Evolutionary conservation across 2,113 vertebrate species (phyloP).

Genomic region (Morone chrysops): DNA sequence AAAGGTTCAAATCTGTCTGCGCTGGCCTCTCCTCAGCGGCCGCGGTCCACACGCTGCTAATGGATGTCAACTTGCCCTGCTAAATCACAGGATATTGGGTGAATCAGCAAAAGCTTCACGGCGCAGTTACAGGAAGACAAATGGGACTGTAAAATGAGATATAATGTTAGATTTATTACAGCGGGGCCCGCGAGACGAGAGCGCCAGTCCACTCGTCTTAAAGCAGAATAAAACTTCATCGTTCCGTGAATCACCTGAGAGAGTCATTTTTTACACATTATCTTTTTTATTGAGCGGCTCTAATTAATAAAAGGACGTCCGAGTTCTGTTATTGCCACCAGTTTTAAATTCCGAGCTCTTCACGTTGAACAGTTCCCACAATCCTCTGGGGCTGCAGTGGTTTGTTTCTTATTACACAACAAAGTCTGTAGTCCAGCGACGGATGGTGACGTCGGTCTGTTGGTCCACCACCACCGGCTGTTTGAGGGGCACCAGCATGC

Average conservation of each 20-base stretch:
- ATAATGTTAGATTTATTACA: slow-evolving; percentile 38
- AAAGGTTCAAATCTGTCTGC: slow-evolving; percentile 8
- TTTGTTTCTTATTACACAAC: too few species aligned
- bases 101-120: slow-evolving; percentile 42
- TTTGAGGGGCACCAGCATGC: too few species aligned
- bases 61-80: not conserved
- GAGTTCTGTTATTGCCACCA: slow-evolving; percentile 13
- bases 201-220: not conserved
- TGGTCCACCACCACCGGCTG: too few species aligned
- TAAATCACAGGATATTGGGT: slow-evolving; percentile 21
- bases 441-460: too few species aligned
- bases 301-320: slow-evolving; percentile 19
- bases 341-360: not conserved
- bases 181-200: not conserved
- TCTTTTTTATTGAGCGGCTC: slow-evolving; percentile 24
- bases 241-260: not conserved
- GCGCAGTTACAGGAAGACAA: slow-evolving; percentile 48
- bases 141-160: slow-evolving; percentile 52
- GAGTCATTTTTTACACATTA: not conserved
- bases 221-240: slow-evolving; percentile 6
- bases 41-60: not conserved
- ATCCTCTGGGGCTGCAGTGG: not conserved
- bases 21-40: not conserved
- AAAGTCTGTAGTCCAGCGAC: too few species aligned
- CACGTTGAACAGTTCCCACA: not conserved